A percentile compares a stretch with the other conserved stretches of the same genome.
phyloP scores from a whole-genome alignment of 2,888 invertebrate species.

The Hyalella azteca region DNA sequence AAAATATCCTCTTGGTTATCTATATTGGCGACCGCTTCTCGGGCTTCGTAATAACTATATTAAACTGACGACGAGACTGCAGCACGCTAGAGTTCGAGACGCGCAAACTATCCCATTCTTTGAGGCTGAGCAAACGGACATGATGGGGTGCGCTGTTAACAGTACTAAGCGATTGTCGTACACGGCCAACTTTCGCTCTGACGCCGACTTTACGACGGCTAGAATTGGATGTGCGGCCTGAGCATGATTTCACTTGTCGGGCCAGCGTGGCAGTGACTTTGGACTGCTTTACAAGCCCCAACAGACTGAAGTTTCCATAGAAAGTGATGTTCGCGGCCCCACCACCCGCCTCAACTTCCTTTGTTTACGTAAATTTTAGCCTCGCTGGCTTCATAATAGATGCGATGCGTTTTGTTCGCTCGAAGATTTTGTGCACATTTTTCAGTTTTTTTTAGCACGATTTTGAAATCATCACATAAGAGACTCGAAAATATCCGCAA shows the following conservation, averaged over 20 bases:
- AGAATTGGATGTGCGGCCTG: conserved; percentile 29
- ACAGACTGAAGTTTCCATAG: conserved; percentile 17
- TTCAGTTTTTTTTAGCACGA: too few relatives aligned
- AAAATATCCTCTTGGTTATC: conserved; percentile 28
- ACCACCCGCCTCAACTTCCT: neutral
- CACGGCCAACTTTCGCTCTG: conserved; percentile 26
- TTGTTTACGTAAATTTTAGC: conserved; percentile 5
- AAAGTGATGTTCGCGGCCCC: neutral
- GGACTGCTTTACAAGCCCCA: neutral
- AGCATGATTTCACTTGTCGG: conserved; percentile 6
- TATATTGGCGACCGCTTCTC: conserved; percentile 14
- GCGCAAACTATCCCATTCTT: conserved; percentile 32
- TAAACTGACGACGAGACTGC: conserved; percentile 29
- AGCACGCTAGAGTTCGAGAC: neutral
- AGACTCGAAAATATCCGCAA: too few relatives aligned
- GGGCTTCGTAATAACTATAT: conserved; percentile 25
- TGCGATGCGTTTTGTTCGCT: too few relatives aligned
- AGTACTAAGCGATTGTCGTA: conserved; percentile 24
- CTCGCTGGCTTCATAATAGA: too few relatives aligned
- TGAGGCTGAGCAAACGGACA: conserved; percentile 25
- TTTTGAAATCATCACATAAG: too few relatives aligned
- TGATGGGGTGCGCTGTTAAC: conserved; percentile 33
- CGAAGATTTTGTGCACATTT: too few relatives aligned
- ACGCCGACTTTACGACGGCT: neutral
- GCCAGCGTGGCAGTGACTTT: conserved; percentile 12